phyloP scores from a whole-genome alignment of 2,797 vertebrate genomes.

The Lates japonicus region DNA sequence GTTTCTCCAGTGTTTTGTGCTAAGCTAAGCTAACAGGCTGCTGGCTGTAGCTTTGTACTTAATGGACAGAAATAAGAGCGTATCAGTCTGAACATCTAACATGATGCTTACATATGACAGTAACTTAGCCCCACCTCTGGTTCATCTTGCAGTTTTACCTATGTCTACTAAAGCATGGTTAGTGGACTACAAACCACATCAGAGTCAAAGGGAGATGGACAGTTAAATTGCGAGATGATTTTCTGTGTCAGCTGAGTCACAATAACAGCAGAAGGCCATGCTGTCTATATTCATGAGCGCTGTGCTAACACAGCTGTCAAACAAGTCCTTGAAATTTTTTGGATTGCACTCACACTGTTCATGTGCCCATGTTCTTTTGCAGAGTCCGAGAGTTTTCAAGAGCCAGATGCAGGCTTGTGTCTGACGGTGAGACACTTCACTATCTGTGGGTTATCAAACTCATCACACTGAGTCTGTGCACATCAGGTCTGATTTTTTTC shows the following conservation, averaged over 20 bases:
- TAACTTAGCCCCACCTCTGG: neutral
- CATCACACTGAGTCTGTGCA: constrained; percentile 18
- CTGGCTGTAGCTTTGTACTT: neutral
- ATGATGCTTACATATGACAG: neutral
- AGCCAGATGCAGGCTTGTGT: constrained; percentile 13
- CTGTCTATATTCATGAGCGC: constrained; percentile 67
- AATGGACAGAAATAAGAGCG: neutral
- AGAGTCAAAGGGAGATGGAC: neutral
- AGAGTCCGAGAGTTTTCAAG: constrained; percentile 18
- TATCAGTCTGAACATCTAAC: neutral
- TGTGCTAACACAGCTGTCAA: constrained; percentile 58
- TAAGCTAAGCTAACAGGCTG: no score
- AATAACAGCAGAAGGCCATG: constrained; percentile 36
- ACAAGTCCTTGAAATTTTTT: constrained; percentile 41
- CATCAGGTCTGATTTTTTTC: neutral
- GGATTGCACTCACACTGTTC: constrained; percentile 35
- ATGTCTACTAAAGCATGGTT: neutral
- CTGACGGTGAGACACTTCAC: constrained; percentile 26
- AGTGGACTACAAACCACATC: neutral
- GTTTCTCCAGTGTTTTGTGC: no score
- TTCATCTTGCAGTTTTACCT: neutral
- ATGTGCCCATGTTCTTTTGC: constrained; percentile 20
- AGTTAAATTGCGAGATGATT: constrained; percentile 12
- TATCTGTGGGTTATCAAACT: constrained; percentile 35
- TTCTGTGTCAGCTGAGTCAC: constrained; percentile 48